Evolutionary conservation across 1,140 invertebrate genomes (phyloP), one percentile per base, ranked within the genome.

Genomic region (Neodiprion lecontei): DNA sequence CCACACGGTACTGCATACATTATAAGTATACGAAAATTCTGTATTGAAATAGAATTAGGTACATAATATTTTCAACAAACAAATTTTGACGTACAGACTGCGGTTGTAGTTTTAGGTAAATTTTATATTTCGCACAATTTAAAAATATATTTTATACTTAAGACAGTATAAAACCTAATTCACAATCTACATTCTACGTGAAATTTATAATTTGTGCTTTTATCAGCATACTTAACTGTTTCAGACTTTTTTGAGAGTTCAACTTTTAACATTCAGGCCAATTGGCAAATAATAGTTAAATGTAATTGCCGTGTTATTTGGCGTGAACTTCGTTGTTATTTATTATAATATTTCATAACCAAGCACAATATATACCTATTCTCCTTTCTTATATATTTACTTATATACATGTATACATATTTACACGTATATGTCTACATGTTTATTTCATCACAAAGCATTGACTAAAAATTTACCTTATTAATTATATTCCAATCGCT

Each of bases 281-380:
- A 61, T 61, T 61, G 53, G 53, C 53, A 61, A 61, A 61, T 9
- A 7, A 61, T 61, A 61, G 53, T 12, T 61, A 61, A 61, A 61
- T 61, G 11, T 61, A 17, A 14, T 61, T 40, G 28, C 28, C 28
- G 72, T 75, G 73, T 78, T 69, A 78, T 78, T 77, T 72, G 53
- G 48, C 23, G 14, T 73, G 21, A 80, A 77, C 70, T 81, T 82
- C 82, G 82, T 83, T 84, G 82, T 82, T 68, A 75, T 47, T 71
- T 71, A 48, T 61, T 61, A 17, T 17, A 61, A 14, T 61, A 61
- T 61, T 72, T 50, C 73, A 72, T 67, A 72, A 68, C 48, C 67
- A 61, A 17, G 65, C 69, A 70, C 71, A 47, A 48, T 48, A 9
- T 71, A 28, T 17, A 12, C n/a, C 48, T 23, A 50, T 71, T 48